These are phyloP conservation scores for Caenorhabditis briggsae DNA, from an alignment of 1,140 invertebrate species.

Conservation along the genomic window DNA sequence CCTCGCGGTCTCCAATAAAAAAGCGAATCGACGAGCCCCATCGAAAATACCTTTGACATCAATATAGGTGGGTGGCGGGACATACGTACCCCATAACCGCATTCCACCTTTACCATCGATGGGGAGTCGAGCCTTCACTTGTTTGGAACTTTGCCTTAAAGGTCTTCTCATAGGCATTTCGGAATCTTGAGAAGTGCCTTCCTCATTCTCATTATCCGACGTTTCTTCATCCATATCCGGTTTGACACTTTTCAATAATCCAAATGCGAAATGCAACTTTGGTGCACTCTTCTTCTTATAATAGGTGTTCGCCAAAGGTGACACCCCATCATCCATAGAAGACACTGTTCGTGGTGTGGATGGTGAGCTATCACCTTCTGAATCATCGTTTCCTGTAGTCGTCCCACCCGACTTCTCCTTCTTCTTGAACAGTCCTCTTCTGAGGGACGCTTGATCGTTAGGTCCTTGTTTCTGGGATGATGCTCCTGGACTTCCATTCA, in stretches of 20 bases:
- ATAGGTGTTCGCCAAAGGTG: constrained; percentile 26
- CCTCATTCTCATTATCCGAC: constrained; percentile 59
- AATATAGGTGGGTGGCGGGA: constrained; percentile 65
- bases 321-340: constrained; percentile 47
- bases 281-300: constrained; percentile 63
- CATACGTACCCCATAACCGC: constrained; percentile 46
- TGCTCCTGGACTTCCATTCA: constrained; percentile 21
- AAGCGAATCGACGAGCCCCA: constrained; percentile 88
- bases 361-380: constrained; percentile 74
- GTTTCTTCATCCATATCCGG: constrained; percentile 59
- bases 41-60: constrained; percentile 81
- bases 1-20: constrained; percentile 92
- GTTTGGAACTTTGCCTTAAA: constrained; percentile 13
- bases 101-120: constrained; percentile 57
- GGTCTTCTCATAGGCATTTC: neutral
- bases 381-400: constrained; percentile 64
- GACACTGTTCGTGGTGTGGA: constrained; percentile 73
- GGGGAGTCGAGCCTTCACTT: neutral
- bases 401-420: constrained; percentile 64
- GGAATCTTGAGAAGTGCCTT: constrained; percentile 30
- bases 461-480: constrained; percentile 34
- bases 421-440: constrained; percentile 75
- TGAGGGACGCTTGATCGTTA: constrained; percentile 75
- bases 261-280: constrained; percentile 73
- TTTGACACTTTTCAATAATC: constrained; percentile 21